A percentile compares a stretch with the other conserved stretches of the same genome.
phyloP scores from a whole-genome alignment of 2,888 invertebrate genomes.

The Sarcophaga rosellei region DNA sequence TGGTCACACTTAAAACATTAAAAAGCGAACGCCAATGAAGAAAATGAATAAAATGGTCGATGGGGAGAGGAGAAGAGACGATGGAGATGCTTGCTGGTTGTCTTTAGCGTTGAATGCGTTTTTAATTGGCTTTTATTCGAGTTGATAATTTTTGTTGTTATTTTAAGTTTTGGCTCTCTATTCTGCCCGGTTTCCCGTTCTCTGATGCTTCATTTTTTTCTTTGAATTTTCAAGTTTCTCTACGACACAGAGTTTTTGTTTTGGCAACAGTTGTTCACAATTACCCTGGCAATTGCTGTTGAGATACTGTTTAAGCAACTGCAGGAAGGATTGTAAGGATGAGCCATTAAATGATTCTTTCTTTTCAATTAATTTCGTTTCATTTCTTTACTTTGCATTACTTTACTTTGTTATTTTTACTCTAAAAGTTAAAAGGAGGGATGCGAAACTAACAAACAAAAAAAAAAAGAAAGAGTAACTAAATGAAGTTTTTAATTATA shows the following conservation, averaged over 20 bases:
- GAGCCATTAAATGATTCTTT: slow-evolving; percentile 51
- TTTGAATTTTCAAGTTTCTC: too few species aligned
- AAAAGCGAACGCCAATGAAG: neutral
- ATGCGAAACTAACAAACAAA: too few species aligned
- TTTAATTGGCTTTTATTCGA: slow-evolving; percentile 66
- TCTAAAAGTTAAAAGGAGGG: neutral
- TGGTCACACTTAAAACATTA: slow-evolving; percentile 38
- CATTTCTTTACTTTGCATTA: slow-evolving; percentile 22
- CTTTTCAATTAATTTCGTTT: slow-evolving; percentile 32
- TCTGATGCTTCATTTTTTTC: too few species aligned
- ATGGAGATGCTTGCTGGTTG: neutral
- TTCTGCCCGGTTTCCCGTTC: too few species aligned
- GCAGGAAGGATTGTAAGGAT: slow-evolving; percentile 21
- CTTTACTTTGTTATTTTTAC: slow-evolving; percentile 45
- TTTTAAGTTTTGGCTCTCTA: slow-evolving; percentile 39
- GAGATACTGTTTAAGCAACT: neutral
- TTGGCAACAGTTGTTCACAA: slow-evolving; percentile 65
- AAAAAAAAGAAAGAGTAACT: too few species aligned
- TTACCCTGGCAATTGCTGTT: slow-evolving; percentile 15
- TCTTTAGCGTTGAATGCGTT: slow-evolving; percentile 54
- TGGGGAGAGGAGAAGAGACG: too few species aligned
- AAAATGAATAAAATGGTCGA: too few species aligned
- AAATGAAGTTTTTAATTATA: too few species aligned
- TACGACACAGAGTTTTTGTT: neutral
- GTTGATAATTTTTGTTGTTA: slow-evolving; percentile 63